A percentile compares a stretch with the other conserved stretches of the same genome.
These are phyloP conservation scores for Lepilemur ruficaudatus DNA, from an alignment of 2,797 vertebrate species.

Conservation along the genomic window DNA sequence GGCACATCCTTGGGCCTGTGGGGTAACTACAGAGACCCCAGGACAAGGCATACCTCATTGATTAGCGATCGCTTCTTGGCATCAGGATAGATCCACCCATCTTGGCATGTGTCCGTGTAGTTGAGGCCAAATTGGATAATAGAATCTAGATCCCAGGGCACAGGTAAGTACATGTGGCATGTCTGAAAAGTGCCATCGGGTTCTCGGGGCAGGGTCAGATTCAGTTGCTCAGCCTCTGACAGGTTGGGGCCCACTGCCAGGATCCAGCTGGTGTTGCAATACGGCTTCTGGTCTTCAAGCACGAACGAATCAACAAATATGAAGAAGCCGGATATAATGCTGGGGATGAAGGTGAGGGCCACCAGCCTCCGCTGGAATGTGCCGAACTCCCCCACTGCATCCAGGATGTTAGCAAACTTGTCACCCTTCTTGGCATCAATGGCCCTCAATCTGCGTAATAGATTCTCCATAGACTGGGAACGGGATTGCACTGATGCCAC, in stretches of 20 bases:
- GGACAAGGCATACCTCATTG: constrained; percentile 85
- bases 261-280: constrained; percentile 92
- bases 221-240: constrained; percentile 79
- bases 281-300: constrained; percentile 81
- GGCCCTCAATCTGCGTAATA: not conserved
- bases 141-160: constrained; percentile 82
- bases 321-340: constrained; percentile 84
- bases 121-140: constrained; percentile 87
- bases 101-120: constrained; percentile 82
- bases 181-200: constrained; percentile 82
- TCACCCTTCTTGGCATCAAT: constrained; percentile 69
- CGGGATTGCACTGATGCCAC: accelerated
- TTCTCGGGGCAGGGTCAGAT: constrained; percentile 87
- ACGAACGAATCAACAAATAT: constrained; percentile 85
- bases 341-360: constrained; percentile 83
- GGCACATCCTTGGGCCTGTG: not conserved
- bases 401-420: constrained; percentile 84
- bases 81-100: constrained; percentile 85
- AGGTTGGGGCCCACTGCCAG: constrained; percentile 81
- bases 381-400: constrained; percentile 88
- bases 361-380: constrained; percentile 88
- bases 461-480: not conserved
- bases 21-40: not conserved
- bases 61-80: constrained; percentile 80
- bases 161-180: constrained; percentile 89